Base-by-base conservation (phyloP, 2,888 invertebrate species). In the Mesorhabditis sp. region DNA sequence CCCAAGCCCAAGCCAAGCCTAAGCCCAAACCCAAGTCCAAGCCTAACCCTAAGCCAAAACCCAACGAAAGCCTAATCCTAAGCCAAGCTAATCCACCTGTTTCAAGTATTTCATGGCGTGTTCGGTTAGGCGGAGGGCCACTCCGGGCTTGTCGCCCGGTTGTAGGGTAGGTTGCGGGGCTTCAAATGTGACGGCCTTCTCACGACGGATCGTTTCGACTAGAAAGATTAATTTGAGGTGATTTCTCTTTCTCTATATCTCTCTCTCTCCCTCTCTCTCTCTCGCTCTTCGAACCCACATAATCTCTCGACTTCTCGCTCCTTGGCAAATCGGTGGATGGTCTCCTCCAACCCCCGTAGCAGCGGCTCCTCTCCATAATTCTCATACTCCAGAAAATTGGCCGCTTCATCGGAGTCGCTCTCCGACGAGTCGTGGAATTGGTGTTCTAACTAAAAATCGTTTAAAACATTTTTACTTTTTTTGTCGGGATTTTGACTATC, bases 101-200 rank as follows among this genome's bases (percentile, higher is more conserved):
- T 50, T 50, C 58, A 50, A 10, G n/a, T 50, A 50, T 50, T 50
- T n/a, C 58, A 50, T 13, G n/a, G 58, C 58, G 58, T 50, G 58
- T 13, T 50, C 58, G 58, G 58, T 50, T 10, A 50, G 7, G 7
- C 58, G 58, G n/a, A 50, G 7, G 58, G 58, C 58, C 7, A 50
- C n/a, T 50, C 58, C 58, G 7, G 58, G 58, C 10, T 10, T 13
- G n/a, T 50, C n/a, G 10, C n/a, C 58, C 10, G n/a, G 7, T n/a
- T 10, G n/a, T 13, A 10, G 7, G 10, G 58, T 50, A 10, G 58
- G 58, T 50, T 50, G 7, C 58, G 58, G 58, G 10, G n/a, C 7
- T n/a, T 50, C 58, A n/a, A 50, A 50, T 13, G 58, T 50, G 58
- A 50, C 58, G 10, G 58, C 58, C n/a, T 50, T 50, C 58, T 50